Base-by-base conservation (phyloP, 2,888 invertebrate species). In the Blastobasis lacticolella region DNA sequence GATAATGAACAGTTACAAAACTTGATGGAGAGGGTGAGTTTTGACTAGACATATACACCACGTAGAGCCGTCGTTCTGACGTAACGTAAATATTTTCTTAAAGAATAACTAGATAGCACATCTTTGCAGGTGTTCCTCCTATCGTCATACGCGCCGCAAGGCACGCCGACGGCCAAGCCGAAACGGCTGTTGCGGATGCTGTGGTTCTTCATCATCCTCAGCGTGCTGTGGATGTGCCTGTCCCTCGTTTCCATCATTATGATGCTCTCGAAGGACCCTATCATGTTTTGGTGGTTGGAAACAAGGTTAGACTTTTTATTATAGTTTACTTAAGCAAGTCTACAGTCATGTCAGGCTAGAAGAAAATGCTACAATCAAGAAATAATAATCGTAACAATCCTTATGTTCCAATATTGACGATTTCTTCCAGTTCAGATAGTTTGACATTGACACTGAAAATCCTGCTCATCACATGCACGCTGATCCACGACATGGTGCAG, bases 1-100 rank as follows among this genome's bases (percentile, higher is more conserved):
- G 94, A 95, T 72, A 94, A 94, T 69, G 95, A 95, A 71, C 95
- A 95, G 65, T 75, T 95, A 49, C 94, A 94, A 64, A 94, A 94
- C 81, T 85, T 95, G 49, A 94, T 95, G 91, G 95, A 95, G 76
- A 89, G 94, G 64, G 95, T 93, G 68, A 83, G 85, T 69, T 38
- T 37, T 5, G 9, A 6, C 10, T 10, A 43, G 49, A 10, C 23
- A 23, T 23, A 3, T 23, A 23, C 23, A 23, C 23, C 23, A 23
- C 3, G 23, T 23, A 23, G 23, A 23, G 23, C 1, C 23, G 23
- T 23, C 23, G 23, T 23, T 23, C 23, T 23, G 23, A 23, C 23
- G 23, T 23, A 23, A 5, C 10, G 42, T 43, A 45, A 41, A 37
- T 41, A 8, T 23, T 10, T 10, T 6, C 8, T 2, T 46, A 36